Base-by-base conservation (phyloP, 2,888 invertebrate species). In the Tenthredo livida region DNA sequence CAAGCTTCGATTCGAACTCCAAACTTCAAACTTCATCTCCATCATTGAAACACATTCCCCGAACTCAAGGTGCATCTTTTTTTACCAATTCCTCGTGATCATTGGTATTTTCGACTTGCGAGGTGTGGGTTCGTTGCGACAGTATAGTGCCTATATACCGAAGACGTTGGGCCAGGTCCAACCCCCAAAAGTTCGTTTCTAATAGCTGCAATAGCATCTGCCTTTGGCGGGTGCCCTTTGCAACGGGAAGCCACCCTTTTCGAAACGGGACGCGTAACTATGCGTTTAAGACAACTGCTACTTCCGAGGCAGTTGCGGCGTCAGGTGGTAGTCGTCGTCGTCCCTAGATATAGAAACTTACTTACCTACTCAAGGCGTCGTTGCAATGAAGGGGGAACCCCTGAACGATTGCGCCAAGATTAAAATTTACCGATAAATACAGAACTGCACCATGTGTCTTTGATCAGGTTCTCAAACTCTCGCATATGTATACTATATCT, bases 221-320 rank as follows among this genome's bases (percentile, higher is more conserved):
- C 58, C 61, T 67, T 84, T 25, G 40, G 54, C 61, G 43, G 47
- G 72, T 84, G 65, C 29, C 29, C 25, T 67, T 65, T 6, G 80
- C 58, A 25, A 61, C 80, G 58, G 80, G 25, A 40, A 37, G 80
- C 37, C 83, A 83, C 83, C 83, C 83, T 83, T 80, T 80, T 70
- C 33, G 67, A 70, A 83, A 83, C 67, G 83, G 83, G 47, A 47
- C 65, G 61, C 10, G 78, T 37, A 47, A 61, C 85, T 82, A 87
- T 88, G 80, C 80, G 83, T 86, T 88, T 86, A 88, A 91, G 90
- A 89, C 91, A 91, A 92, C 91, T 90, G 92, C 87, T 88, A 88
- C 85, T 85, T 89, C 87, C 88, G 86, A 89, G 89, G 89, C 92
- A 92, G 92, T 92, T 92, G 92, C 86, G 85, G 89, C 91, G 92